Evolutionary conservation across 2,888 invertebrate species (phyloP).

Genomic region (Leucophora obtusa): DNA sequence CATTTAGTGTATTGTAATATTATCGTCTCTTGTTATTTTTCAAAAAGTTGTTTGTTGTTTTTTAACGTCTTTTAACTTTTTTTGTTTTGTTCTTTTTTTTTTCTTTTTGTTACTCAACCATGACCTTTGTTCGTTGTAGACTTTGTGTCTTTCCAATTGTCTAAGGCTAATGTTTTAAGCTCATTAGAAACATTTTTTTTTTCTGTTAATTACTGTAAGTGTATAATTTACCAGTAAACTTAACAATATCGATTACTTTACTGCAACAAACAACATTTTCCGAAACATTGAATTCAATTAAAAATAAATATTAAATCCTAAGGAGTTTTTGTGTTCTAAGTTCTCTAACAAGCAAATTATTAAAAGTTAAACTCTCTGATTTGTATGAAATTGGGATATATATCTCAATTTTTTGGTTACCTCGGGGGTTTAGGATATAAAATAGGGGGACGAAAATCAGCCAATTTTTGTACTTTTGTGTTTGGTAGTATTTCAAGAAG

Average conservation of each 20-base stretch:
- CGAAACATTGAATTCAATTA: slow-evolving; percentile 58
- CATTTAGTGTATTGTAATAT: slow-evolving; percentile 50
- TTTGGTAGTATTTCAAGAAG: no score
- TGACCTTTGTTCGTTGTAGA: slow-evolving; percentile 58
- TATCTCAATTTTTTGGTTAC: no score
- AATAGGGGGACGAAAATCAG: no score
- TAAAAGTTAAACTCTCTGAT: no score
- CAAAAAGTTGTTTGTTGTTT: slow-evolving; percentile 41
- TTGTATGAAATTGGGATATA: no score
- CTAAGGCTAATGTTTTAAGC: slow-evolving; percentile 69
- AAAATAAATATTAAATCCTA: slow-evolving; percentile 24
- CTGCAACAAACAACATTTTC: slow-evolving; percentile 52
- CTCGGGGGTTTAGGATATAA: no score
- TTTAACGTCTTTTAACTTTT: slow-evolving; percentile 35
- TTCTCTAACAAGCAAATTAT: no score
- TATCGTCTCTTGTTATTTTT: slow-evolving; percentile 56
- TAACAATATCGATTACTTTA: slow-evolving; percentile 60
- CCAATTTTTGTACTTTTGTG: no score
- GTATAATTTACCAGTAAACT: slow-evolving; percentile 59
- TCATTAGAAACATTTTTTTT: slow-evolving; percentile 69
- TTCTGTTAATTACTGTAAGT: slow-evolving; percentile 59
- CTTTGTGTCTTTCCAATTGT: slow-evolving; percentile 56
- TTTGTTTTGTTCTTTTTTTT: slow-evolving; percentile 22
- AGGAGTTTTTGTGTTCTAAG: neutral
- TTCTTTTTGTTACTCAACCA: slow-evolving; percentile 57